Evolutionary conservation across 2,113 vertebrate genomes (phyloP), one percentile per base, ranked within the genome.

Genomic region (Cyanistes caeruleus): DNA sequence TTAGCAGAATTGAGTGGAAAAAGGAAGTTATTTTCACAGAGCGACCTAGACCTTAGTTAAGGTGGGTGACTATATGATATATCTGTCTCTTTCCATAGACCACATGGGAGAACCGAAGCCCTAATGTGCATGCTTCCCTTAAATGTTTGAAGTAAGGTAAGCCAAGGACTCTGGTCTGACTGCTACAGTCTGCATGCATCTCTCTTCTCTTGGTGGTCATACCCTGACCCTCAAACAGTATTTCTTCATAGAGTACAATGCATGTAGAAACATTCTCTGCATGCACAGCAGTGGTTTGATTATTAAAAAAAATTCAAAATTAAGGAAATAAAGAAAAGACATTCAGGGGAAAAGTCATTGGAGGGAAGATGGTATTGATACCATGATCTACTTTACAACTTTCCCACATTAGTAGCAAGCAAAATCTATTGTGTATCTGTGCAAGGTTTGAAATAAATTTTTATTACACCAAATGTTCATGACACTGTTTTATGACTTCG

Each of bases 131-230:
- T 58, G 7, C 5, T 48, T 37, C 2, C 2, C 30, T 83, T n/a
- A 51, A 62, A 30, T 14, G 9, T 78, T 74, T 69, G 37, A 59
- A 51, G 20, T 39, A 59, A 78, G 9, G 10, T 23, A 78, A 55
- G 21, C 5, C 16, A 75, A 52, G 23, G 33, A 49, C 31, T 56
- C 25, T 17, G 7, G 5, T 51, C 51, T 87, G 35, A 31, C 24
- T 7, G 14, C 60, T 76, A n/a, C 9, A 13, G 44, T 20, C 51
- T 60, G 25, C 0, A 0, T 44, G 28, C 7, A 1, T 63, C 11
- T 70, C 20, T 68, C 20, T 73, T 89, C 30, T 69, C 14, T 84
- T 7, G 1, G 14, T 11, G 56, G 30, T 58, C 33, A 46, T 30
- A 55, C 6, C 10, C 24, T 49, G 18, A 51, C 74, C 12, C 28